Conservation (phyloP, 1,140 invertebrate genomes). For the Pomacea maculata region DNA sequence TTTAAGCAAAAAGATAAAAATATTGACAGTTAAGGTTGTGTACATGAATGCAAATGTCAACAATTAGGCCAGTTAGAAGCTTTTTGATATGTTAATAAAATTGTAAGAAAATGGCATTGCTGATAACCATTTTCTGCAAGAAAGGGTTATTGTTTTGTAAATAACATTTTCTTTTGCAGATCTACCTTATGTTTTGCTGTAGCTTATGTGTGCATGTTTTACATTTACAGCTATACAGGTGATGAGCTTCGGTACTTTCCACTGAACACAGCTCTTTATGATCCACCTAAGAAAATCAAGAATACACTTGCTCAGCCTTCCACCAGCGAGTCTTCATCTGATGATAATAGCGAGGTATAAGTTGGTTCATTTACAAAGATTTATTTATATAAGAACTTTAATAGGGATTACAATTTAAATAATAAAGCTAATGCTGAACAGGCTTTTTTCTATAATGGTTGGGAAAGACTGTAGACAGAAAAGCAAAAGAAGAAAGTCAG, state of each 20-base stretch:
- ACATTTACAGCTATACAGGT: conserved; percentile 71
- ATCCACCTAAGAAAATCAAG: conserved; percentile 70
- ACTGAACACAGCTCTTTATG: conserved; percentile 87
- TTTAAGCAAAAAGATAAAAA: background rate
- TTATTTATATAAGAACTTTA: too few species aligned
- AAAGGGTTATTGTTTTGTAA: background rate
- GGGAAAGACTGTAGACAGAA: too few species aligned
- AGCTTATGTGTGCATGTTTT: background rate
- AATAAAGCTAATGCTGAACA: too few species aligned
- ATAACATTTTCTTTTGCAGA: background rate
- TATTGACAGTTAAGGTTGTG: background rate
- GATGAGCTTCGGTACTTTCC: conserved; percentile 83
- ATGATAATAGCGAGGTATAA: conserved; percentile 11
- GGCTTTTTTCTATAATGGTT: too few species aligned
- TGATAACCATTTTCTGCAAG: background rate
- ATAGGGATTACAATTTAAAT: too few species aligned
- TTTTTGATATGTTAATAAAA: background rate
- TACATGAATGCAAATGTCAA: background rate
- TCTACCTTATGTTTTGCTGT: background rate
- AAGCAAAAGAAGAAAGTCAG: too few species aligned
- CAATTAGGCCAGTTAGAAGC: background rate
- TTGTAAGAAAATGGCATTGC: background rate
- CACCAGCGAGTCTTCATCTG: conserved; percentile 25
- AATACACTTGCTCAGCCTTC: conserved; percentile 39
- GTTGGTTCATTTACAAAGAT: too few species aligned